Evolutionary conservation across 2,888 invertebrate species (phyloP).

Genomic region (Myathropa florea): DNA sequence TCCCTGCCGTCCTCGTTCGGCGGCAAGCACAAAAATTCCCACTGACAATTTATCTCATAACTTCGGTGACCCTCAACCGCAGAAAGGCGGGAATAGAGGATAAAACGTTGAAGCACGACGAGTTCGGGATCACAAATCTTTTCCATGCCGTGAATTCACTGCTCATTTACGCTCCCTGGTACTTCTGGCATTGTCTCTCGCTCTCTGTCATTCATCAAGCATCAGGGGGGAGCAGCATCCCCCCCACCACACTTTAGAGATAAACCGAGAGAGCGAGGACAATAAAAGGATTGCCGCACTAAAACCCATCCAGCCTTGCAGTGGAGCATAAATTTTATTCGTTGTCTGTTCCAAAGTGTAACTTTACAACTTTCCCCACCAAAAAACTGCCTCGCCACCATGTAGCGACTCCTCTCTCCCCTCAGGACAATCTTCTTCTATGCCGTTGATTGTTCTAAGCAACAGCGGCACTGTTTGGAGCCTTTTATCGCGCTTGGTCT

Average conservation of each 20-base stretch:
- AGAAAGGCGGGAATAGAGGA: constrained; percentile 12
- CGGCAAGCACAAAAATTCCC: constrained; percentile 1
- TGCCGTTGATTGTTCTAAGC: constrained; percentile 31
- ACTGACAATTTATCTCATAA: constrained; percentile 65
- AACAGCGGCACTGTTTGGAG: constrained; percentile 36
- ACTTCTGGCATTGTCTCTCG: not conserved
- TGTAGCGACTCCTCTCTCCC: not conserved
- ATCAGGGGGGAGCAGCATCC: not conserved
- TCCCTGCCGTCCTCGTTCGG: not conserved
- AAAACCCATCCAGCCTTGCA: constrained; percentile 66
- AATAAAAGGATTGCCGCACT: constrained; percentile 65
- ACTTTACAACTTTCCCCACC: constrained; percentile 56
- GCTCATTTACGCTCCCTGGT: constrained; percentile 58
- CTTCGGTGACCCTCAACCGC: constrained; percentile 64
- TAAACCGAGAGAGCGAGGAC: constrained; percentile 44
- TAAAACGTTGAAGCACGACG: not conserved
- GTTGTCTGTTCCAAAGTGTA: constrained; percentile 65
- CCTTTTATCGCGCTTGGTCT: too few species aligned
- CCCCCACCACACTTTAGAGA: not conserved
- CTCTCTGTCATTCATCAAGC: constrained; percentile 31
- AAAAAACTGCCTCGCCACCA: not conserved
- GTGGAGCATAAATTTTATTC: constrained; percentile 68
- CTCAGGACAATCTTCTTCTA: not conserved
- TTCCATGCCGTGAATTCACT: constrained; percentile 62
- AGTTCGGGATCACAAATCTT: constrained; percentile 68